Evolutionary conservation across 2,113 vertebrate species (phyloP).

Genomic region (Coptodon bakossiorum): DNA sequence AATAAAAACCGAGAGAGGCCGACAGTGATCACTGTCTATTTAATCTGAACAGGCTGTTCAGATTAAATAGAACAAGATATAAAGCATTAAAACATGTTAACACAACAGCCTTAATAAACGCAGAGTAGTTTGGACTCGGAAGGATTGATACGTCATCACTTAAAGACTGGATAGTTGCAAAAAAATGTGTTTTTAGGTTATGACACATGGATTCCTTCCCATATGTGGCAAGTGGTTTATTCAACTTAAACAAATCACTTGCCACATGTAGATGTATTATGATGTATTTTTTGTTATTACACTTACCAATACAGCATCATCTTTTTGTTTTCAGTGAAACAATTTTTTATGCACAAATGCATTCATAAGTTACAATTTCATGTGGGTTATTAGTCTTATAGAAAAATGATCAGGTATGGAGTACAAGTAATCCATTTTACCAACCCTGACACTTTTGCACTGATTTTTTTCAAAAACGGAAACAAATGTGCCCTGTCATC

Average conservation of each 20-base stretch:
- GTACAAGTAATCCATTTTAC: not conserved
- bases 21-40: not conserved
- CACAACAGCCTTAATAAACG: not conserved
- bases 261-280: not conserved
- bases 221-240: not conserved
- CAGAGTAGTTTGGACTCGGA: not conserved
- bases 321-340: not conserved
- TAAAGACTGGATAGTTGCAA: not conserved
- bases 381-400: not conserved
- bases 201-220: not conserved
- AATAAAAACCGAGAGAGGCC: not conserved
- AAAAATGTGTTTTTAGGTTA: not conserved
- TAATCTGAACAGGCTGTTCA: not conserved
- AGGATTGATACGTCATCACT: not conserved
- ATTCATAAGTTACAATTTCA: not conserved
- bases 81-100: not conserved
- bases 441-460: not conserved
- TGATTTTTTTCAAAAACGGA: not conserved
- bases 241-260: not conserved
- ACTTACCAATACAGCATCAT: not conserved
- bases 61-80: no score
- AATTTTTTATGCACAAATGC: not conserved
- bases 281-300: not conserved
- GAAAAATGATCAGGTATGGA: not conserved
- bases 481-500: not conserved